Conservation (phyloP, 2,888 invertebrate genomes). For the Hemicrepidius hirtus region DNA sequence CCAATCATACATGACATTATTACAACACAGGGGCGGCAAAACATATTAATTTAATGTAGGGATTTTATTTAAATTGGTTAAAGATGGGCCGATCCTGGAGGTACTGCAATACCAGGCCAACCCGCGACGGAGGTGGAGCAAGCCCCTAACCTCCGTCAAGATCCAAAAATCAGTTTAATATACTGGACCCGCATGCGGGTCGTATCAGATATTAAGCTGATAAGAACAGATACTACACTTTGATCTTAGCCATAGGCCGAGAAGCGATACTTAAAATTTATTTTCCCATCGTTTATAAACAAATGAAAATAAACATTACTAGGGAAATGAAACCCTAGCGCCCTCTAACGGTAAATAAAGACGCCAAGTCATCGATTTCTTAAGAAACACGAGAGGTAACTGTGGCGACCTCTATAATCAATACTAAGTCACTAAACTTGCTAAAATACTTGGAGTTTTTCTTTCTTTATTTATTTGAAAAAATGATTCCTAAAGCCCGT, state of each 20-base stretch:
- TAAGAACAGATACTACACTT: conserved; percentile 82
- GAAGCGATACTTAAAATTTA: conserved; percentile 44
- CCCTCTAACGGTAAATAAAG: background rate
- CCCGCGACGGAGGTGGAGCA: conserved; percentile 80
- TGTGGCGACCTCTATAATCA: no score
- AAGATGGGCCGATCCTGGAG: conserved; percentile 76
- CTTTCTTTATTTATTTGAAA: no score
- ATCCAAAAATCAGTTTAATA: conserved; percentile 64
- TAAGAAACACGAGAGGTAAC: no score
- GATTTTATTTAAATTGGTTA: no score
- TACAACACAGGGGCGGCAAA: no score
- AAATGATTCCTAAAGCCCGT: no score
- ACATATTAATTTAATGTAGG: no score
- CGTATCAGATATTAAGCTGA: conserved; percentile 82
- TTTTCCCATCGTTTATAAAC: background rate
- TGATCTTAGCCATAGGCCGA: conserved; percentile 76
- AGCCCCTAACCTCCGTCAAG: conserved; percentile 72
- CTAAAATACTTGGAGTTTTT: no score
- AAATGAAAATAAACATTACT: background rate
- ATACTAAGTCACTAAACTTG: no score
- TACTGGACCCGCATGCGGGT: conserved; percentile 72
- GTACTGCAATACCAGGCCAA: conserved; percentile 82
- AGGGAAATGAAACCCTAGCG: background rate
- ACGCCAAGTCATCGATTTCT: no score
- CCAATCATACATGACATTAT: no score